These are phyloP conservation scores for Ormyrus nitidulus DNA, from an alignment of 2,888 invertebrate genomes.

Conservation along the genomic window DNA sequence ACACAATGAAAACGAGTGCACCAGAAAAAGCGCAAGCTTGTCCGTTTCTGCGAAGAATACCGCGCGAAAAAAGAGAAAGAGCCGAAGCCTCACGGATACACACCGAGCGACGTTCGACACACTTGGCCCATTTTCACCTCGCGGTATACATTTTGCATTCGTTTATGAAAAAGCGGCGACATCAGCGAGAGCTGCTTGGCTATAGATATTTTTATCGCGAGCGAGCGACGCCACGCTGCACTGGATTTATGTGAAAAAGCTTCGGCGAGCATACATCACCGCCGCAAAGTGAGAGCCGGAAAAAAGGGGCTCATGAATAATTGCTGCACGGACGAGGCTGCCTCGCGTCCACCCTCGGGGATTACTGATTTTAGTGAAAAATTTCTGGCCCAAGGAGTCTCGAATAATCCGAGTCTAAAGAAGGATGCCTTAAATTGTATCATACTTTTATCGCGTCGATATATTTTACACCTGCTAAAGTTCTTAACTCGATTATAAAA, in stretches of 20 bases:
- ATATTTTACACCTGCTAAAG: too few relatives aligned
- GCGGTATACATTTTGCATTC: conserved; percentile 23
- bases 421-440: too few relatives aligned
- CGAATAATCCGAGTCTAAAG: too few relatives aligned
- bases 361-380: conserved; percentile 17
- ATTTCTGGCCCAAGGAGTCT: background rate
- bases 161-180: conserved; percentile 34
- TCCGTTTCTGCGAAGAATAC: background rate
- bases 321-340: conserved; percentile 15
- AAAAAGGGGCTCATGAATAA: conserved; percentile 39
- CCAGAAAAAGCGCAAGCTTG: conserved; percentile 28
- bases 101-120: conserved; percentile 7
- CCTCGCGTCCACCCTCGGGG: background rate
- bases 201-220: conserved; percentile 30
- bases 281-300: background rate
- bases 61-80: background rate
- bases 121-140: conserved; percentile 31
- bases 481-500: too few relatives aligned
- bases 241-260: conserved; percentile 38
- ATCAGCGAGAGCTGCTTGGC: background rate
- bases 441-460: too few relatives aligned
- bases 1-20: conserved; percentile 6
- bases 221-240: conserved; percentile 3
- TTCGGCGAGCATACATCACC: conserved; percentile 18
- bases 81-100: background rate